Conservation (phyloP, 2,888 invertebrate genomes). For the Onchidella celtica region DNA sequence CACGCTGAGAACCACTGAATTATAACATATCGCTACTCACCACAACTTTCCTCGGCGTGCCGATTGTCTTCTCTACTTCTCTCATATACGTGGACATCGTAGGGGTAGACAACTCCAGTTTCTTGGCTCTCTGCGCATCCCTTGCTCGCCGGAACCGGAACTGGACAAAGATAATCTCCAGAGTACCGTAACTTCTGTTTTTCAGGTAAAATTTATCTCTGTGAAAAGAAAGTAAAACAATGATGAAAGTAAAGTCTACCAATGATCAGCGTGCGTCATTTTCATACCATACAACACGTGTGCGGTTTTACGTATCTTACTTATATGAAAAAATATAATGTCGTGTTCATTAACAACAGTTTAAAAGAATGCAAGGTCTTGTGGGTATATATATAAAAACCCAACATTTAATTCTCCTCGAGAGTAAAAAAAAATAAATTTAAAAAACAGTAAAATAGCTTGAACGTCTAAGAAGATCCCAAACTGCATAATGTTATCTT, state of each 20-base stretch:
- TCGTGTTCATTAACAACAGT: no score
- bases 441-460: no score
- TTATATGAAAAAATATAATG: no score
- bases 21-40: no score
- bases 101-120: constrained; percentile 37
- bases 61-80: constrained; percentile 46
- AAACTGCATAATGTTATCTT: no score
- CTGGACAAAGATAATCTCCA: constrained; percentile 63
- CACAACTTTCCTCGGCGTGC: constrained; percentile 50
- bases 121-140: constrained; percentile 54
- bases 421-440: no score
- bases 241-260: background rate
- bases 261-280: no score
- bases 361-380: no score
- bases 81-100: constrained; percentile 56
- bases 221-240: background rate
- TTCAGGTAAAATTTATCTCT: constrained; percentile 58
- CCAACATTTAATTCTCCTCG: no score
- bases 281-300: background rate
- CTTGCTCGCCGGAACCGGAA: constrained; percentile 55
- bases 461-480: no score
- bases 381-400: no score
- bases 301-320: background rate
- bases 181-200: constrained; percentile 59
- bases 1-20: no score